Percentiles rank a stretch among this genome's conserved stretches.
These are phyloP conservation scores for Agrilus biguttatus DNA, from an alignment of 2,888 invertebrate genomes.

Conservation along the genomic window DNA sequence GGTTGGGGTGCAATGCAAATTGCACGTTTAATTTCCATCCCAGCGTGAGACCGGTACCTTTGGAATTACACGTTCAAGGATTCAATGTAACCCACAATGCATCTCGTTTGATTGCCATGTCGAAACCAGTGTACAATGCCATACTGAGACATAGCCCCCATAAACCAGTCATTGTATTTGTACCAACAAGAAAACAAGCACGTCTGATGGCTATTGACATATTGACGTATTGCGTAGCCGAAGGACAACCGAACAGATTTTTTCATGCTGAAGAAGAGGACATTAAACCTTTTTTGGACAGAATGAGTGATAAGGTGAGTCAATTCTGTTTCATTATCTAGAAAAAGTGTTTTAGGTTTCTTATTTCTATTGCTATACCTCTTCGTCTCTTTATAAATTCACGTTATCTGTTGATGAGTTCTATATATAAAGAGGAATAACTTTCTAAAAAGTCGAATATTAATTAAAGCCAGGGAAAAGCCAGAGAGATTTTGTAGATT, in stretches of 20 bases:
- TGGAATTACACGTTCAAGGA: constrained; percentile 94
- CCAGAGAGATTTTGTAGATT: no score
- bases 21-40: constrained; percentile 98
- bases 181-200: constrained; percentile 81
- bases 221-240: constrained; percentile 84
- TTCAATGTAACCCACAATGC: constrained; percentile 97
- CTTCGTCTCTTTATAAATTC: background rate
- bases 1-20: constrained; percentile 89
- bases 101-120: constrained; percentile 92
- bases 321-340: background rate
- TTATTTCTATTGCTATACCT: constrained; percentile 1
- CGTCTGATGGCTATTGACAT: constrained; percentile 92
- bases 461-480: no score
- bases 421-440: background rate
- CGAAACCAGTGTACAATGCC: constrained; percentile 92
- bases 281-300: constrained; percentile 75
- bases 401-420: background rate
- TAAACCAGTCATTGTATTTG: constrained; percentile 80
- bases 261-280: constrained; percentile 78
- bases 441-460: no score
- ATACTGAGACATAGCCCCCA: constrained; percentile 70
- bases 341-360: background rate
- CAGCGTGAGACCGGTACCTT: constrained; percentile 84
- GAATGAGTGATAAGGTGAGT: constrained; percentile 70
- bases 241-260: constrained; percentile 73